Conservation (phyloP, 2,113 vertebrate genomes). For the Muntiacus reevesi region DNA sequence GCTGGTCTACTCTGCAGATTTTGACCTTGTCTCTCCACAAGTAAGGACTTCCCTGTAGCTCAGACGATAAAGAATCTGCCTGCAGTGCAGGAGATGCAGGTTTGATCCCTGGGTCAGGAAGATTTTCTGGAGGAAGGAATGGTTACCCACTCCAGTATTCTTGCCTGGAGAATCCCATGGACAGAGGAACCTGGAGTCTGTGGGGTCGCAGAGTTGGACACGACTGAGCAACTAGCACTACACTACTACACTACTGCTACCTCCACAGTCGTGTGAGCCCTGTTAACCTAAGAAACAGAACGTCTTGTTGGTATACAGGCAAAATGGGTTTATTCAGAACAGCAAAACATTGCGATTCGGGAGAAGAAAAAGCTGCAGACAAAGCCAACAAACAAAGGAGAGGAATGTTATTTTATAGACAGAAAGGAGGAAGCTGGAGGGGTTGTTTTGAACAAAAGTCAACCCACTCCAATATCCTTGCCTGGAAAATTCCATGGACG, state of each 20-base stretch:
- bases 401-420: not conserved
- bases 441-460: not conserved
- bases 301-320: not conserved
- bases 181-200: not conserved
- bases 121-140: not conserved
- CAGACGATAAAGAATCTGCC: not conserved
- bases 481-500: not conserved
- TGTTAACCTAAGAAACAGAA: not conserved
- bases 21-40: not conserved
- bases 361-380: not conserved
- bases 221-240: not conserved
- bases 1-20: not conserved
- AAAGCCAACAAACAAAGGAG: not conserved
- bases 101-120: not conserved
- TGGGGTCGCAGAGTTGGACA: not conserved
- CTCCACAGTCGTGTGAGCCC: not conserved
- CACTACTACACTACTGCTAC: not conserved
- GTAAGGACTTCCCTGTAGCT: not conserved
- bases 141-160: not conserved
- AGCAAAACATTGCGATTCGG: not conserved
- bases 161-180: not conserved
- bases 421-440: not conserved
- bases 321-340: not conserved
- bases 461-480: not conserved
- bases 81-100: not conserved